phyloP scores from a whole-genome alignment of 2,113 vertebrate genomes.

The Sitta europaea region DNA sequence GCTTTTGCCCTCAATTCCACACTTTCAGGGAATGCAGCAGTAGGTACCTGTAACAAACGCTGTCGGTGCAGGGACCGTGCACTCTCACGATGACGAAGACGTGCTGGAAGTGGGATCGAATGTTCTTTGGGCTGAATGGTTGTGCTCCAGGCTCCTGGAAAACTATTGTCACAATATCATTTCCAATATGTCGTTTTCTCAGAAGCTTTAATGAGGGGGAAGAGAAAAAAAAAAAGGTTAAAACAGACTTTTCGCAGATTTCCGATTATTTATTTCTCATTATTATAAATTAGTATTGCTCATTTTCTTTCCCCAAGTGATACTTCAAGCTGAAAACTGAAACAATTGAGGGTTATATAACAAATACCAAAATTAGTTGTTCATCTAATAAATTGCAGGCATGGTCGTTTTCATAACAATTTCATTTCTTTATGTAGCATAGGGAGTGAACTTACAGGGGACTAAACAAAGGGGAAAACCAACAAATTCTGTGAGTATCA shows the following conservation, averaged over 20 bases:
- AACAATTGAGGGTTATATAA: not conserved
- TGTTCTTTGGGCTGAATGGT: slow-evolving; percentile 92
- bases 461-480: not conserved
- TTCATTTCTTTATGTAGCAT: not conserved
- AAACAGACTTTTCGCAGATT: not conserved
- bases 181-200: slow-evolving; percentile 93
- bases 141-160: slow-evolving; percentile 95
- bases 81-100: slow-evolving; percentile 91
- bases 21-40: too few relatives aligned
- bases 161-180: slow-evolving; percentile 97
- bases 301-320: not conserved
- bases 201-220: slow-evolving; percentile 74
- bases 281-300: not conserved
- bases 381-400: not conserved
- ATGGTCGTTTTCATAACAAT: not conserved
- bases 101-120: slow-evolving; percentile 94
- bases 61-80: slow-evolving; percentile 88
- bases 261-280: not conserved
- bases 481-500: not conserved
- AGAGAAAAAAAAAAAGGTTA: not conserved
- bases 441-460: not conserved
- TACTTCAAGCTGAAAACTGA: not conserved
- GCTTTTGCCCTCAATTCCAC: rapidly evolving
- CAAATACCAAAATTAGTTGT: not conserved
- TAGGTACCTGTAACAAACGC: slow-evolving; percentile 90